Evolutionary conservation across 2,888 invertebrate species (phyloP).

Genomic region (Parnassius orleans): DNA sequence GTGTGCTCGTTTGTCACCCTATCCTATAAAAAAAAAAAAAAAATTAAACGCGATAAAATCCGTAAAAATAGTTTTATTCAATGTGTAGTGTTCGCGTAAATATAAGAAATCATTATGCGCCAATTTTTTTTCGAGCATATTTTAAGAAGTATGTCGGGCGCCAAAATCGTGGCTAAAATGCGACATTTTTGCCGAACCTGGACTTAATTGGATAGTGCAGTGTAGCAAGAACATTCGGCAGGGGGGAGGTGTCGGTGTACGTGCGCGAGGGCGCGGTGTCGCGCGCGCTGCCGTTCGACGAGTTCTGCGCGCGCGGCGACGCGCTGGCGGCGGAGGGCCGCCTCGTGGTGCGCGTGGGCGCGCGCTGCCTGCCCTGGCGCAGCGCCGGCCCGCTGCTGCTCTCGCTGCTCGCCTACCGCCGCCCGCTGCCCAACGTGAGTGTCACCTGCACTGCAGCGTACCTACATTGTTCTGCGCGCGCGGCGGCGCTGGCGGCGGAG

Average conservation of each 20-base stretch:
- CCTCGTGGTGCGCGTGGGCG: constrained; percentile 89
- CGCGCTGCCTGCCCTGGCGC: constrained; percentile 94
- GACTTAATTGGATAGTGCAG: too few species aligned
- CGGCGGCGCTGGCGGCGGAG: constrained; percentile 90
- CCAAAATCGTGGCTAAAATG: too few species aligned
- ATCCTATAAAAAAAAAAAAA: too few species aligned
- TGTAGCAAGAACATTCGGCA: constrained; percentile 27
- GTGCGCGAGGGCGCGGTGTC: constrained; percentile 66
- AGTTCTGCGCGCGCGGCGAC: constrained; percentile 84
- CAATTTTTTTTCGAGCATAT: too few species aligned
- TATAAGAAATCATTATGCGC: too few species aligned
- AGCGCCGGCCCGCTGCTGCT: constrained; percentile 95
- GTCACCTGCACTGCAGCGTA: neutral
- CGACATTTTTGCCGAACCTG: too few species aligned
- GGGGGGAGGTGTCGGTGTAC: constrained; percentile 70
- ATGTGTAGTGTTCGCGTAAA: too few species aligned
- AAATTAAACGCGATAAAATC: too few species aligned
- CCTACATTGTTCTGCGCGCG: constrained; percentile 79
- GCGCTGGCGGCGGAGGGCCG: constrained; percentile 92
- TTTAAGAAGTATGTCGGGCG: too few species aligned
- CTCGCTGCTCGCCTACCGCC: constrained; percentile 91
- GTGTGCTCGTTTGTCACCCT: too few species aligned
- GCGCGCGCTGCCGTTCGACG: constrained; percentile 85
- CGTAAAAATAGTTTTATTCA: too few species aligned
- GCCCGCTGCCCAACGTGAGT: constrained; percentile 89